phyloP scores from a whole-genome alignment of 2,797 vertebrate species.

The Myripristis jacobus region DNA sequence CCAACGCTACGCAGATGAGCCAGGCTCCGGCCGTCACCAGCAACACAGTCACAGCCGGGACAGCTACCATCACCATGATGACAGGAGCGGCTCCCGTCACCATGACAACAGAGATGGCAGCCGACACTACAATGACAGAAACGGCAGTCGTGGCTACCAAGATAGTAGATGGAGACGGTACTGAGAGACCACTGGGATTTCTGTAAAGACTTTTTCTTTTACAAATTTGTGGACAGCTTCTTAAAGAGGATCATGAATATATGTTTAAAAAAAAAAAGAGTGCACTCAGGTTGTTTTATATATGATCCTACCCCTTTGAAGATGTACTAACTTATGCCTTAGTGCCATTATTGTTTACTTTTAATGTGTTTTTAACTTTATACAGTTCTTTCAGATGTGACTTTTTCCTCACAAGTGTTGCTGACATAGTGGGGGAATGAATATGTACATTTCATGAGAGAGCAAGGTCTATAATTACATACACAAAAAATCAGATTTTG shows the following conservation, averaged over 20 bases:
- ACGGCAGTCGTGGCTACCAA: slow-evolving; percentile 80
- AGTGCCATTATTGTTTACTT: slow-evolving; percentile 64
- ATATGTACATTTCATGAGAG: slow-evolving; percentile 3
- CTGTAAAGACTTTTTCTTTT: slow-evolving; percentile 50
- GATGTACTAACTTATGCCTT: slow-evolving; percentile 53
- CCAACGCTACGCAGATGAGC: slow-evolving; percentile 78
- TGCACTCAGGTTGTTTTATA: slow-evolving; percentile 77
- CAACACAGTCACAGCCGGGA: slow-evolving; percentile 56
- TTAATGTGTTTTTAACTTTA: slow-evolving; percentile 76
- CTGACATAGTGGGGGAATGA: slow-evolving; percentile 11
- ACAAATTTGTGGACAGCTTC: slow-evolving; percentile 34
- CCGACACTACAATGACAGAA: slow-evolving; percentile 82
- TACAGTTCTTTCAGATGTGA: slow-evolving; percentile 47
- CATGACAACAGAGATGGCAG: slow-evolving; percentile 80
- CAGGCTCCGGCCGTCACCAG: slow-evolving; percentile 76
- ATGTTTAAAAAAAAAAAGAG: slow-evolving; percentile 41
- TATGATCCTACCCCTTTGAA: slow-evolving; percentile 49
- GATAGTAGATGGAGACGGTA: slow-evolving; percentile 85
- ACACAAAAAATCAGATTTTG: slow-evolving; percentile 9
- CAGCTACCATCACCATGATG: slow-evolving; percentile 64
- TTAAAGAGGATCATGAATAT: slow-evolving; percentile 26
- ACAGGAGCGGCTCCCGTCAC: slow-evolving; percentile 73
- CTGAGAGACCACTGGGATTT: slow-evolving; percentile 59
- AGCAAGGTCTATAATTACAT: slow-evolving; percentile 24
- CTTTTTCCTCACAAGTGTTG: slow-evolving; percentile 56